Base-by-base conservation (phyloP, 2,797 vertebrate genomes). In the Enteromius radiatus region DNA sequence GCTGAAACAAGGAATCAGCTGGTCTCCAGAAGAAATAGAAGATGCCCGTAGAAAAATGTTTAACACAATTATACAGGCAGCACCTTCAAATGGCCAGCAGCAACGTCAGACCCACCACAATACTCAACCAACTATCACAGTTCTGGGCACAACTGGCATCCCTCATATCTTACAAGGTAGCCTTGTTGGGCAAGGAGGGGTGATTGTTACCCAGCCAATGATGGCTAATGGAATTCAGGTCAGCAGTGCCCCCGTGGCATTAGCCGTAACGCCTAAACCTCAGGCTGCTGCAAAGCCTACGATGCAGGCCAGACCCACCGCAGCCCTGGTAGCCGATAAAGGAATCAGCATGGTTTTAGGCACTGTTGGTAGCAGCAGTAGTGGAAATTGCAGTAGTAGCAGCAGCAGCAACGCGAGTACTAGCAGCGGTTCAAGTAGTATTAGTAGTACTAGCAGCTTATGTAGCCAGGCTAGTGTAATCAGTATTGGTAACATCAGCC, bases 41-140 rank as follows among this genome's bases (percentile, higher is more conserved):
- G 98, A 99, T 28, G 97, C 98, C 33, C 93, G 98, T 87, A 96
- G 97, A 83, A 99, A 99, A 91, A 99, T 99, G 98, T 99, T 99
- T 91, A 99, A 97, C 90, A 99, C 98, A 0, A 97, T 99, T 83
- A 99, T 99, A 86, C 98, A 99, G 91, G 97, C 97, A 0, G 94
- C 97, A 17, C 96, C 97, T 0, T 92, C 96, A 31, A 90, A 93
- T 88, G 84, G 91, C 3, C 91, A 93, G 76, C 88, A 88, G 45
- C 89, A 94, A 92, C 0, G 93, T 89, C 88, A 97, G 89, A 88
- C 95, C 93, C 93, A 96, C 90, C 90, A 90, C 47, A 87, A 87
- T 0, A 81, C 93, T 36, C 94, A 94, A 14, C 95, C 94, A 82
- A 99, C 98, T 5, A 97, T 99, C 90, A 97, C 98, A 0, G 97